Evolutionary conservation across 2,113 vertebrate genomes (phyloP).

Genomic region (Oreochromis niloticus): DNA sequence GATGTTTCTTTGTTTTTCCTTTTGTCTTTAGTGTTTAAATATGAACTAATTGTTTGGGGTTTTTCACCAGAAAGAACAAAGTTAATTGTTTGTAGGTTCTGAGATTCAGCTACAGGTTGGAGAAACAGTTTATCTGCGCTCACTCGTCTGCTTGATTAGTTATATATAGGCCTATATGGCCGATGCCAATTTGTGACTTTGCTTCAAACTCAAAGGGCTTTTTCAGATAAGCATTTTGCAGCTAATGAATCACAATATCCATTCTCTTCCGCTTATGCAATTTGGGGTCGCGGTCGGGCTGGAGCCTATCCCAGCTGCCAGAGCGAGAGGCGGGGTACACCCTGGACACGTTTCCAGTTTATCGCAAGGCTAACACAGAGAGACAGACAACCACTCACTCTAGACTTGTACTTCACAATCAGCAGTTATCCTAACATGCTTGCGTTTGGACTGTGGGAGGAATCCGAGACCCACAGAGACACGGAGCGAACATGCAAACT

Average conservation of each 20-base stretch:
- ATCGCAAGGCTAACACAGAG: background rate
- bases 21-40: background rate
- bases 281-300: background rate
- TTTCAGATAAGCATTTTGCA: background rate
- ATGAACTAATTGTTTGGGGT: background rate
- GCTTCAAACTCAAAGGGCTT: background rate
- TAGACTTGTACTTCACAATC: background rate
- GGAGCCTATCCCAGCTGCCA: background rate
- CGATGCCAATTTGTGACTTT: background rate
- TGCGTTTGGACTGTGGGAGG: background rate
- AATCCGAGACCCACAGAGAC: background rate
- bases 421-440: background rate
- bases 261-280: background rate
- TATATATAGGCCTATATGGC: background rate
- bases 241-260: background rate
- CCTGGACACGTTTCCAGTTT: background rate
- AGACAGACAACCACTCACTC: background rate
- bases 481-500: background rate
- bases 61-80: background rate
- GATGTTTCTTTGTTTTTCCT: fast-evolving
- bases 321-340: background rate
- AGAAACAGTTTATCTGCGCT: background rate
- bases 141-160: background rate
- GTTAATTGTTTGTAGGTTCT: background rate
- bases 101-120: background rate